phyloP scores from a whole-genome alignment of 2,888 invertebrate genomes.

The Apamea crenata region DNA sequence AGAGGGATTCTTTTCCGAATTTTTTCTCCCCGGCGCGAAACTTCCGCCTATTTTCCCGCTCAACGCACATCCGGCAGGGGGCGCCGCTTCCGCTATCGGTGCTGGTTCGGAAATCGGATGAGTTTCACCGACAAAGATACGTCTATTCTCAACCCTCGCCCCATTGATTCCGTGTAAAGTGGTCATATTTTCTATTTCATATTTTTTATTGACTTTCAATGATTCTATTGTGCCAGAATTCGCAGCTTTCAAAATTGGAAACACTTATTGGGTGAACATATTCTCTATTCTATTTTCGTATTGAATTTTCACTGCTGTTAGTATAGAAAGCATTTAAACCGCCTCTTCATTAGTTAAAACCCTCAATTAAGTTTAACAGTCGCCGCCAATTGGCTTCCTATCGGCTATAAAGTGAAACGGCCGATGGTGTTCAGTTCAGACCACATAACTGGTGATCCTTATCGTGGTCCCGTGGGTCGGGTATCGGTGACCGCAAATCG shows the following conservation, averaged over 20 bases:
- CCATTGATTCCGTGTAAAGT: constrained; percentile 78
- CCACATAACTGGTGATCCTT: constrained; percentile 64
- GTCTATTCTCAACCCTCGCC: constrained; percentile 79
- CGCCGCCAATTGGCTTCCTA: constrained; percentile 60
- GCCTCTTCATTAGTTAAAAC: constrained; percentile 48
- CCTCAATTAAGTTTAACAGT: constrained; percentile 61
- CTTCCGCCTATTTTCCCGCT: constrained; percentile 90
- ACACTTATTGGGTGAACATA: not conserved
- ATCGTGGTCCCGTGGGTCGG: constrained; percentile 61
- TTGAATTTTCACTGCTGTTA: not conserved
- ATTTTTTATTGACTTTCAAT: constrained; percentile 83
- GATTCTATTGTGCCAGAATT: constrained; percentile 62
- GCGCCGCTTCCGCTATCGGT: constrained; percentile 83
- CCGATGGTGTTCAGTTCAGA: constrained; percentile 52
- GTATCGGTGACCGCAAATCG: constrained; percentile 71
- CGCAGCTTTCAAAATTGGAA: constrained; percentile 29
- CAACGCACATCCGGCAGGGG: constrained; percentile 86
- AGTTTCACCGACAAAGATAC: constrained; percentile 80
- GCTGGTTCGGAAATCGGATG: constrained; percentile 86
- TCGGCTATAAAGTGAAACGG: constrained; percentile 61
- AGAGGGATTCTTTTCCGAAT: constrained; percentile 82
- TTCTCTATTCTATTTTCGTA: not conserved
- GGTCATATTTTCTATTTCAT: constrained; percentile 83
- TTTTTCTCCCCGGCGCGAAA: constrained; percentile 84
- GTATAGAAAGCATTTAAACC: constrained; percentile 26